Conservation (phyloP, 1,140 invertebrate genomes). For the Drosophila nebulosa region DNA sequence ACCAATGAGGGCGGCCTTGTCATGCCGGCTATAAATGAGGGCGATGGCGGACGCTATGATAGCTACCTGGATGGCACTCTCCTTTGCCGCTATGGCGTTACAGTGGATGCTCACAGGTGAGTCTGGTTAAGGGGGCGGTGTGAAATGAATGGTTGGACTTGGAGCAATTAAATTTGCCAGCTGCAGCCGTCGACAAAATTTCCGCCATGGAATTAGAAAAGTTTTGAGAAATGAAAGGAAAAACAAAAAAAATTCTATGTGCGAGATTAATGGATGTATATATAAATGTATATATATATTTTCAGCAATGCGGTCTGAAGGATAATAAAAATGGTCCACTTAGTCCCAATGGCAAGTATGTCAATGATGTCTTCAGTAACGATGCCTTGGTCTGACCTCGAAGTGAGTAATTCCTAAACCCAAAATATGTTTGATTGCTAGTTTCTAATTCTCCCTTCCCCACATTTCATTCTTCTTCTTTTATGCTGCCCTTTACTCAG, state of each 20-base stretch:
- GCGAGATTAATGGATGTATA: conserved; percentile 37
- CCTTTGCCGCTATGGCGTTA: conserved; percentile 86
- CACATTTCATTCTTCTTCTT: conserved; percentile 28
- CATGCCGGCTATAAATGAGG: conserved; percentile 86
- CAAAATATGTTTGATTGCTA: neutral
- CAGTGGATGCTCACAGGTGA: conserved; percentile 87
- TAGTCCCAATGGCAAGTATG: conserved; percentile 68
- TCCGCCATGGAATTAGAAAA: conserved; percentile 31
- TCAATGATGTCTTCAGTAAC: conserved; percentile 79
- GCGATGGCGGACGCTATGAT: conserved; percentile 87
- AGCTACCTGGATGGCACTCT: conserved; percentile 86
- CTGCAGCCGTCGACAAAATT: neutral
- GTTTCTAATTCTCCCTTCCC: conserved; percentile 31
- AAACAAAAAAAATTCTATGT: neutral
- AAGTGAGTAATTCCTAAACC: conserved; percentile 59
- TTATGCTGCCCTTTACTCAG: conserved; percentile 48
- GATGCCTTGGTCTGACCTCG: conserved; percentile 77
- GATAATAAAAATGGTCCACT: conserved; percentile 49
- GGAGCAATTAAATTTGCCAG: conserved; percentile 22
- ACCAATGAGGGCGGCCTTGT: conserved; percentile 88
- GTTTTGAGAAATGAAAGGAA: neutral
- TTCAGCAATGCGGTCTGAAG: conserved; percentile 76
- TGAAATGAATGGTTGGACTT: neutral
- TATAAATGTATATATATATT: neutral
- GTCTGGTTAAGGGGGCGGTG: conserved; percentile 6